phyloP scores from a whole-genome alignment of 2,113 vertebrate genomes.

The Saguinus imperator region DNA sequence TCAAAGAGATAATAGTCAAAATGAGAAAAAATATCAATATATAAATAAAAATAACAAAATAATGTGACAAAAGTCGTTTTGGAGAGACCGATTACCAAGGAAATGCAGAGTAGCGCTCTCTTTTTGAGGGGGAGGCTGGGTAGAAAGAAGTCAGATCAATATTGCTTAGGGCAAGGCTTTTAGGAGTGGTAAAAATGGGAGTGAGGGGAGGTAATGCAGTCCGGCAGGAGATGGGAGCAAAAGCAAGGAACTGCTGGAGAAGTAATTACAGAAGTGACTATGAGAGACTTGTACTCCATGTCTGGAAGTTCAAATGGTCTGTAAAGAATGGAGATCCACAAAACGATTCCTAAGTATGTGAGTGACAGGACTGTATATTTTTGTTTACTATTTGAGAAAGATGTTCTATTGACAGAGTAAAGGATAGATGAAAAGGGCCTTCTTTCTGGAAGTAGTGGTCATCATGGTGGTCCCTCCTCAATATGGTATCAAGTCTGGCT shows the following conservation, averaged over 20 bases:
- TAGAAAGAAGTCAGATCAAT: neutral
- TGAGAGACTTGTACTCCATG: fast-evolving
- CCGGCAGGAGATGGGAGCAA: neutral
- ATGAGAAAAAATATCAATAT: neutral
- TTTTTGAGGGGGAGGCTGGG: neutral
- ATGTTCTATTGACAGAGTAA: neutral
- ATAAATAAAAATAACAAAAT: neutral
- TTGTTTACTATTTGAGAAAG: neutral
- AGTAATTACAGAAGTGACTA: neutral
- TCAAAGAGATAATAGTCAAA: neutral
- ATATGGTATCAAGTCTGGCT: neutral
- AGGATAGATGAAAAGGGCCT: neutral
- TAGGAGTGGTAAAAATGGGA: neutral
- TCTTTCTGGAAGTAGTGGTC: neutral
- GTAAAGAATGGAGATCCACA: neutral
- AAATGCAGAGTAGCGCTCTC: neutral
- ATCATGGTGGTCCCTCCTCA: neutral
- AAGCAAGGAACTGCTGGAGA: neutral
- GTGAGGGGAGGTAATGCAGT: neutral
- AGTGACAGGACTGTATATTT: neutral
- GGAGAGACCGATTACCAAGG: neutral
- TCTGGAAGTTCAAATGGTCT: neutral
- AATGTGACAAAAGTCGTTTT: neutral
- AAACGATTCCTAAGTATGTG: neutral
- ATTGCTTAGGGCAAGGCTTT: neutral